Conservation (phyloP, 2,113 vertebrate species). For the Hystrix cristata region DNA sequence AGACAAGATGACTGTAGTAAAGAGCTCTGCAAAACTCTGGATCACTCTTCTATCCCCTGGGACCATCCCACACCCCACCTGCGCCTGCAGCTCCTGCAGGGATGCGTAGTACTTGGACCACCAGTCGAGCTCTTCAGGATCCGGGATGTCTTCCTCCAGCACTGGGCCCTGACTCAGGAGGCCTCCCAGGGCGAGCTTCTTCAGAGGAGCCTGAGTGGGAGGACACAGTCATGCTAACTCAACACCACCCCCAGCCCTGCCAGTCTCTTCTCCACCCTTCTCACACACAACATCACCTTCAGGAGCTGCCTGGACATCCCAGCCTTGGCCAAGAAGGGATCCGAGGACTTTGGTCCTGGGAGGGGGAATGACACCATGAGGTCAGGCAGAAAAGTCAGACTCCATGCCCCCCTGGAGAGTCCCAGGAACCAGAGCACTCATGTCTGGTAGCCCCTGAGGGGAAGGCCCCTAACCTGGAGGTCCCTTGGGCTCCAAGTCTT, state of each 20-base stretch:
- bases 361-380: not conserved
- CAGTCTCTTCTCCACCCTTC: not conserved
- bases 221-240: not conserved
- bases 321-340: not conserved
- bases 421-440: not conserved
- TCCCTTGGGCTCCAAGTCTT: slow-evolving; percentile 6
- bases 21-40: not conserved
- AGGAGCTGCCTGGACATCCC: not conserved
- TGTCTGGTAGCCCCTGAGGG: not conserved
- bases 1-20: not conserved
- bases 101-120: slow-evolving; percentile 98
- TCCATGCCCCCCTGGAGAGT: not conserved
- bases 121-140: slow-evolving; percentile 96
- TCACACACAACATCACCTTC: slow-evolving; percentile 46
- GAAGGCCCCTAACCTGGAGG: slow-evolving; percentile 82
- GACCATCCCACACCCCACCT: slow-evolving; percentile 83
- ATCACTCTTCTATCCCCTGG: not conserved
- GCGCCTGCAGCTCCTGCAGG: slow-evolving; percentile 91
- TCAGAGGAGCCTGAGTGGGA: slow-evolving; percentile 88
- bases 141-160: slow-evolving; percentile 93
- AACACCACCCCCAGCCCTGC: not conserved
- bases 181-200: slow-evolving; percentile 86
- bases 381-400: not conserved
- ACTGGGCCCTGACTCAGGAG: slow-evolving; percentile 85
- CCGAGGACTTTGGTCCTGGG: slow-evolving; percentile 50